phyloP scores from a whole-genome alignment of 2,797 vertebrate species.

The Enteromius radiatus region DNA sequence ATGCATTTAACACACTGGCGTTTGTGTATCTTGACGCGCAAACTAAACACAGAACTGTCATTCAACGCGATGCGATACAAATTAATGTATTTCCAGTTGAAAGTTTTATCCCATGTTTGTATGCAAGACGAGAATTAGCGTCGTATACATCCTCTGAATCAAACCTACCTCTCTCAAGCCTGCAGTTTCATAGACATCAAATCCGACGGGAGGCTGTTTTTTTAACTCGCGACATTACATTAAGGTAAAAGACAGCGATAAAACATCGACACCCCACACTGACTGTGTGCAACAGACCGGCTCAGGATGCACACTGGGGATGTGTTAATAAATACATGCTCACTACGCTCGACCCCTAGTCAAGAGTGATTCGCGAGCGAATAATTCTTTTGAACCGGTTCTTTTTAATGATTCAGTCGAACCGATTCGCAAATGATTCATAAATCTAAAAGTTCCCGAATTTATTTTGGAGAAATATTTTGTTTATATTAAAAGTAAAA shows the following conservation, averaged over 20 bases:
- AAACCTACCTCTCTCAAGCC: slow-evolving; percentile 30
- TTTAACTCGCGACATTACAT: slow-evolving; percentile 17
- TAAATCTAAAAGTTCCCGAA: background rate
- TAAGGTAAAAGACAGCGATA: background rate
- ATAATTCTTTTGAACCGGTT: background rate
- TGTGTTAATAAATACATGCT: slow-evolving; percentile 34
- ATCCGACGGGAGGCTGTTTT: background rate
- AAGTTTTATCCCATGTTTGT: slow-evolving; percentile 15
- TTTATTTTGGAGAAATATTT: background rate
- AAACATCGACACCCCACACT: background rate
- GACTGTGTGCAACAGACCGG: slow-evolving; percentile 7
- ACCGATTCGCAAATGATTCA: background rate
- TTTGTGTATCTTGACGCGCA: background rate
- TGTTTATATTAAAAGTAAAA: background rate
- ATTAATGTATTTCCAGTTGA: background rate
- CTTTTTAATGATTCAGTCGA: background rate
- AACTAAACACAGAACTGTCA: background rate
- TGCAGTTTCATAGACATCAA: background rate
- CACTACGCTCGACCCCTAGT: slow-evolving; percentile 18
- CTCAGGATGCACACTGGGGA: background rate
- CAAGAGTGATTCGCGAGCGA: background rate
- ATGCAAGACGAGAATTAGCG: background rate
- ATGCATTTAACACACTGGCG: background rate
- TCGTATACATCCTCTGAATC: background rate
- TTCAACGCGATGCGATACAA: background rate